phyloP scores from a whole-genome alignment of 2,888 invertebrate genomes.

The Meghimatium bilineatum region DNA sequence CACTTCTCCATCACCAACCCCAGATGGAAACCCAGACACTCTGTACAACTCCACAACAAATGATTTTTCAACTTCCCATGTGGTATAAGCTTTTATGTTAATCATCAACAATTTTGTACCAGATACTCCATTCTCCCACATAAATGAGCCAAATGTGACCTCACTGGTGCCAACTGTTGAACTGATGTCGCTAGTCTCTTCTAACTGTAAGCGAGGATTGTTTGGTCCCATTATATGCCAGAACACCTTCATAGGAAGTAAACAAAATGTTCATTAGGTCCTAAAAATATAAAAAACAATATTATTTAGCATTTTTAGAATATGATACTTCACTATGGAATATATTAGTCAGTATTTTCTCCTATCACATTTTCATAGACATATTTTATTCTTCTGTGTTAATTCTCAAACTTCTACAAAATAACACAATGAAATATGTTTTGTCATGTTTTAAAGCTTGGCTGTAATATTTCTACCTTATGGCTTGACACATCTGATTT shows the following conservation, averaged over 20 bases:
- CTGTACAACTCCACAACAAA: slow-evolving; percentile 68
- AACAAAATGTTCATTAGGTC: not conserved
- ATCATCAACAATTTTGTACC: slow-evolving; percentile 68
- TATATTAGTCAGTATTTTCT: too few species aligned
- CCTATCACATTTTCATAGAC: too few species aligned
- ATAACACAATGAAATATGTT: too few species aligned
- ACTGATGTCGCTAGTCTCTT: slow-evolving; percentile 70
- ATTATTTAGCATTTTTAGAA: too few species aligned
- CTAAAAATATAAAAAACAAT: too few species aligned
- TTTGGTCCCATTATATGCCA: slow-evolving; percentile 76
- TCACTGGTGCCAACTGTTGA: slow-evolving; percentile 59
- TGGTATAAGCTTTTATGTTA: slow-evolving; percentile 68
- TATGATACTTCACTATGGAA: too few species aligned
- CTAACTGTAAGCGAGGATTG: slow-evolving; percentile 63
- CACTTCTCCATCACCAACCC: slow-evolving; percentile 69
- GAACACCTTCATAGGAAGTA: slow-evolving; percentile 59
- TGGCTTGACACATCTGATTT: too few species aligned
- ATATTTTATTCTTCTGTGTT: too few species aligned
- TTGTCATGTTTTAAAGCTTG: too few species aligned
- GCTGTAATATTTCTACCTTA: too few species aligned
- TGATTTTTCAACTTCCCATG: slow-evolving; percentile 73
- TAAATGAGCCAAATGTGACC: slow-evolving; percentile 65
- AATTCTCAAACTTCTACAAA: too few species aligned
- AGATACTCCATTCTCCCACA: slow-evolving; percentile 69
- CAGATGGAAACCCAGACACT: slow-evolving; percentile 64